phyloP scores from a whole-genome alignment of 2,113 vertebrate genomes.

The Mastomys coucha region DNA sequence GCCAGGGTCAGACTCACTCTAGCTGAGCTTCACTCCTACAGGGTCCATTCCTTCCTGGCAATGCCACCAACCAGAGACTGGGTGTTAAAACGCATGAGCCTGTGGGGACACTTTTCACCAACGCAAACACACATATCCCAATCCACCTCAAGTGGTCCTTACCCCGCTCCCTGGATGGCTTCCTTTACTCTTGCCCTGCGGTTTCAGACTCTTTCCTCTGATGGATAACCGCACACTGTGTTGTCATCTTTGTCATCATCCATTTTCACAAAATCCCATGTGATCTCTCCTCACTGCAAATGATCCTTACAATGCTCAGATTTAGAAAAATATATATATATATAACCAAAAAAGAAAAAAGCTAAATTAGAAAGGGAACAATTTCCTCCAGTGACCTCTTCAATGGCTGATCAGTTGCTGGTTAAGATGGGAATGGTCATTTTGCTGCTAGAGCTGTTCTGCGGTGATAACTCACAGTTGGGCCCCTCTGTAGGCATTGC shows the following conservation, averaged over 20 bases:
- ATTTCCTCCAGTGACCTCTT: neutral
- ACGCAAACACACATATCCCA: neutral
- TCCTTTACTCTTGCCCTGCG: neutral
- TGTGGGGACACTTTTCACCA: neutral
- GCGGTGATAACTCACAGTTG: neutral
- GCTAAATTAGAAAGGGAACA: neutral
- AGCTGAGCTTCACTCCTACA: neutral
- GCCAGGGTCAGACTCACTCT: neutral
- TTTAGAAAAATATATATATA: conserved; percentile 45
- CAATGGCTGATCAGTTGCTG: neutral
- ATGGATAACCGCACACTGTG: neutral
- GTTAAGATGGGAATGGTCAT: neutral
- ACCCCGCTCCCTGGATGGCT: neutral
- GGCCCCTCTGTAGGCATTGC: neutral
- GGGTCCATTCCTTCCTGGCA: neutral
- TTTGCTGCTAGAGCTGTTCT: neutral
- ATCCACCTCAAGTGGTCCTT: neutral
- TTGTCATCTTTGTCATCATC: neutral
- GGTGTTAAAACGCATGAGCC: neutral
- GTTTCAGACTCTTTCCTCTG: neutral
- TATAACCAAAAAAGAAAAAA: neutral
- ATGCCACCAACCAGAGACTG: neutral
- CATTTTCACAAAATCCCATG: neutral
- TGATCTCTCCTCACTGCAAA: neutral
- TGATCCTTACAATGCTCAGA: neutral